Percentiles rank a stretch among this genome's conserved stretches.
phyloP scores from a whole-genome alignment of 1,140 invertebrate species.

The Argopecten irradians region DNA sequence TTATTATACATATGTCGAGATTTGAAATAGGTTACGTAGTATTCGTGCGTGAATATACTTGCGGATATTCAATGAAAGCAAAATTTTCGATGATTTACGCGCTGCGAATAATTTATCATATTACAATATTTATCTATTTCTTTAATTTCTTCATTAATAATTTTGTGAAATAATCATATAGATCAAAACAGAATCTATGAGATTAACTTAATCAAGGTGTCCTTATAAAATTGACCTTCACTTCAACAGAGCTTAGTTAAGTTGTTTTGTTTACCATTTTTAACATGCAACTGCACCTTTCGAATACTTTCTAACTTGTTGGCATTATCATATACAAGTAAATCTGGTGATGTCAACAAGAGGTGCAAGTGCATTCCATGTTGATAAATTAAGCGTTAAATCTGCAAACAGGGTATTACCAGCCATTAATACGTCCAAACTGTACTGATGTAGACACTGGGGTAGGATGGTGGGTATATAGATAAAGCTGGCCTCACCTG shows the following conservation, averaged over 20 bases:
- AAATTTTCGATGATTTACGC: no score
- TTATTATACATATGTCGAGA: no score
- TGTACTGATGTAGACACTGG: not conserved
- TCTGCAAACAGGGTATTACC: not conserved
- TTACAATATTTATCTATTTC: no score
- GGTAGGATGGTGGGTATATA: not conserved
- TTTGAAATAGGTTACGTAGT: no score
- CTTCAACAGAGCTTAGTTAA: not conserved
- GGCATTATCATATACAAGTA: not conserved
- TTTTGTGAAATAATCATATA: no score
- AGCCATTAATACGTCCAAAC: constrained; percentile 8
- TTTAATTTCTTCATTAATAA: no score
- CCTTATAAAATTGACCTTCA: not conserved
- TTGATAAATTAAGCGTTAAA: constrained; percentile 23
- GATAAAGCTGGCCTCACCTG: not conserved
- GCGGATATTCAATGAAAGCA: no score
- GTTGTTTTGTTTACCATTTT: not conserved
- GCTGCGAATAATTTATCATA: no score
- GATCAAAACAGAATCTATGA: no score
- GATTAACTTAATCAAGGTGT: not conserved
- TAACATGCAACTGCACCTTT: not conserved
- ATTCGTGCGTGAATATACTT: no score
- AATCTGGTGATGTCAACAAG: not conserved
- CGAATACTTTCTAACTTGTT: not conserved
- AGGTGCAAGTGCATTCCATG: not conserved